Conservation (phyloP, 2,888 invertebrate genomes). For the Caenorhabditis sinica region DNA sequence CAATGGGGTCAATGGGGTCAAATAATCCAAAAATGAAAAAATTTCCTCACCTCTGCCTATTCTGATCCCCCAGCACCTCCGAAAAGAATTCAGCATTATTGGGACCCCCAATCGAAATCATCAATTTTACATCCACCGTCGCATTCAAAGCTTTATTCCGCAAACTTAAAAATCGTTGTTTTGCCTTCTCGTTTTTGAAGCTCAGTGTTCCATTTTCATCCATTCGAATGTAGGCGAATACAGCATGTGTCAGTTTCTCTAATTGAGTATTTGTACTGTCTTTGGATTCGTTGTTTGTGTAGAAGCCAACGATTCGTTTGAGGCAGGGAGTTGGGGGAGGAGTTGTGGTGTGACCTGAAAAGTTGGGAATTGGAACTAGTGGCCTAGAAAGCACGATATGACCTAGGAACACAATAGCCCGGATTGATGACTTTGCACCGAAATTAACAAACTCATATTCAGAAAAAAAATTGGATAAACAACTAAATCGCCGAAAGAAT, state of each 20-base stretch:
- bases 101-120: constrained; percentile 3
- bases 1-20: too few species aligned
- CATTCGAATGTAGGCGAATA: constrained; percentile 43
- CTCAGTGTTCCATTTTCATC: constrained; percentile 49
- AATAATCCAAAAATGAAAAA: too few species aligned
- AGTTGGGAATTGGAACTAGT: background rate
- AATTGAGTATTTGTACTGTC: constrained; percentile 6
- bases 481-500: too few species aligned
- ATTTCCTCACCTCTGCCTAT: background rate
- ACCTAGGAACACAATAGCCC: background rate
- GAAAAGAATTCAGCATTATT: background rate
- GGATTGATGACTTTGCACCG: too few species aligned
- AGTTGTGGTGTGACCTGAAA: background rate
- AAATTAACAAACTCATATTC: too few species aligned
- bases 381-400: too few species aligned
- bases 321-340: background rate
- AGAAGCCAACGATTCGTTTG: background rate
- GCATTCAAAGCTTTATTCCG: background rate
- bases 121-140: background rate
- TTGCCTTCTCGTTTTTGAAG: background rate
- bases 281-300: background rate
- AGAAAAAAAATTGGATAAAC: too few species aligned
- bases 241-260: constrained; percentile 11
- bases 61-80: background rate
- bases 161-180: background rate